These are phyloP conservation scores for Spea bombifrons DNA, from an alignment of 2,113 vertebrate genomes.

Conservation along the genomic window DNA sequence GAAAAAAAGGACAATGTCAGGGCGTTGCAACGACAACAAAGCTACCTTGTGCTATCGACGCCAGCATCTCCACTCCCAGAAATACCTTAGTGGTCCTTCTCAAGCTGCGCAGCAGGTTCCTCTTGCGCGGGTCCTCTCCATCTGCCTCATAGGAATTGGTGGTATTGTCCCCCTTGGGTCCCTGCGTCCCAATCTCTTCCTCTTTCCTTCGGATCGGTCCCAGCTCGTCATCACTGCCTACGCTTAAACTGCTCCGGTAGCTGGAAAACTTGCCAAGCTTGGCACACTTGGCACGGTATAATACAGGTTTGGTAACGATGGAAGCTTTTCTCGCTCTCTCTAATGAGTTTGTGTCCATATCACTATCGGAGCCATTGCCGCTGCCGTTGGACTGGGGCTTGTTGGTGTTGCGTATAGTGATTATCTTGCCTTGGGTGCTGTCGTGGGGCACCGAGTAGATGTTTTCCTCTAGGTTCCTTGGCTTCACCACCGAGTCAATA, in stretches of 20 bases:
- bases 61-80: background rate
- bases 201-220: slow-evolving; percentile 78
- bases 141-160: slow-evolving; percentile 75
- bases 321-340: slow-evolving; percentile 79
- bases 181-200: slow-evolving; percentile 74
- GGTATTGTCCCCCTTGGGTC: slow-evolving; percentile 80
- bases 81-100: slow-evolving; percentile 84
- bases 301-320: slow-evolving; percentile 71
- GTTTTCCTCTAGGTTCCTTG: slow-evolving; percentile 82
- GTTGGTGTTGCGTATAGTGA: slow-evolving; percentile 92
- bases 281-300: slow-evolving; percentile 85
- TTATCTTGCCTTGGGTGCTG: slow-evolving; percentile 96
- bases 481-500: slow-evolving; percentile 88
- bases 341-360: slow-evolving; percentile 86
- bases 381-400: slow-evolving; percentile 83
- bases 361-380: slow-evolving; percentile 91
- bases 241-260: slow-evolving; percentile 82
- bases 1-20: slow-evolving; percentile 44
- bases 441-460: slow-evolving; percentile 96
- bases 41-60: background rate
- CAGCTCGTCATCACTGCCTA: slow-evolving; percentile 90
- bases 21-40: too few species aligned
- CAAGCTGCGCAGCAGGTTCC: slow-evolving; percentile 87
- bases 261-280: slow-evolving; percentile 84
- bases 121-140: slow-evolving; percentile 80